These are phyloP conservation scores for Mesaphorura yosii DNA, from an alignment of 1,140 invertebrate species.

Conservation along the genomic window DNA sequence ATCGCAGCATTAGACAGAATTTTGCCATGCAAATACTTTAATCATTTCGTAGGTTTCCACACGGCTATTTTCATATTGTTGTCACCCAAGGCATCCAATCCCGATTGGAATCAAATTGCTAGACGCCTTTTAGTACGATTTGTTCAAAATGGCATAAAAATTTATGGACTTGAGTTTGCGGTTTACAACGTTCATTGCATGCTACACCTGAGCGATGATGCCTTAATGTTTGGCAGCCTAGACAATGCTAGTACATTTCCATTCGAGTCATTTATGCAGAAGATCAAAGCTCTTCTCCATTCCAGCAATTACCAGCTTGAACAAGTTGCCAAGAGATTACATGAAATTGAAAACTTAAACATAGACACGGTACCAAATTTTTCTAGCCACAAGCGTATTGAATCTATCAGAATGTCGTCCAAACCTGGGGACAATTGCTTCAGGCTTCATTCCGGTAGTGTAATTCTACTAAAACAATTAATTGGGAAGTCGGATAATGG, in stretches of 20 bases:
- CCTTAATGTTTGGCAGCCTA: constrained; percentile 34
- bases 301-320: constrained; percentile 31
- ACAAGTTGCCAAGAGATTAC: constrained; percentile 34
- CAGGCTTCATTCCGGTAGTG: background rate
- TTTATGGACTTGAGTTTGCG: constrained; percentile 2
- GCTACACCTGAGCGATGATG: constrained; percentile 37
- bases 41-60: constrained; percentile 19
- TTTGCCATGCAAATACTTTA: constrained; percentile 1
- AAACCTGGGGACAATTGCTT: background rate
- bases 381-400: no score
- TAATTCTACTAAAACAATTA: no score
- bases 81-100: background rate
- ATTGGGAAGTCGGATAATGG: no score
- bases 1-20: constrained; percentile 7
- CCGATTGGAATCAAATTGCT: background rate
- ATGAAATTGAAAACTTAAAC: background rate
- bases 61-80: constrained; percentile 24
- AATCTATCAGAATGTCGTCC: no score
- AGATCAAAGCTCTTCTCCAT: constrained; percentile 34
- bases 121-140: background rate
- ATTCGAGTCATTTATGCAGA: constrained; percentile 39
- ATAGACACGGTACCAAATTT: no score
- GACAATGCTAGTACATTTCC: constrained; percentile 37
- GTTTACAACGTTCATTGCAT: constrained; percentile 35
- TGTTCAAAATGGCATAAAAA: background rate